A percentile compares a stretch with the other conserved stretches of the same genome.
Evolutionary conservation across 2,113 vertebrate genomes (phyloP).

Genomic region (Chamaea fasciata): DNA sequence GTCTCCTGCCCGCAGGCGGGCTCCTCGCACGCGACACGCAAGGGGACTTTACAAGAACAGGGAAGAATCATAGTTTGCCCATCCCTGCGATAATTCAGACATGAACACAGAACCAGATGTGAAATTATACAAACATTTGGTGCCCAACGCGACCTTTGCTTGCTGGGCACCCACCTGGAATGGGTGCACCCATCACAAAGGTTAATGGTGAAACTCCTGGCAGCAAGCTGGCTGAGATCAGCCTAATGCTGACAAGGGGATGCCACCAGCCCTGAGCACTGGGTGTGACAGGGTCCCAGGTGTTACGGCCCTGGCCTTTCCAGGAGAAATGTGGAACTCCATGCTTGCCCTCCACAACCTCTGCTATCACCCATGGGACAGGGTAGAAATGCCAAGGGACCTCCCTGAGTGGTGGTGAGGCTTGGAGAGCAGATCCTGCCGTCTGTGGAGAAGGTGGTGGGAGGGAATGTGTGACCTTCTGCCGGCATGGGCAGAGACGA

Average conservation of each 20-base stretch:
- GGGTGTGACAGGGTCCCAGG: rapidly evolving
- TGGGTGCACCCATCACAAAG: rapidly evolving
- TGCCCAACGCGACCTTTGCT: rapidly evolving
- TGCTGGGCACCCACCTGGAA: background rate
- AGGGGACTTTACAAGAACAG: background rate
- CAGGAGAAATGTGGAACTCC: background rate
- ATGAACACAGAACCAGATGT: rapidly evolving
- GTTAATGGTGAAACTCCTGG: background rate
- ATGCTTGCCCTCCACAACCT: background rate
- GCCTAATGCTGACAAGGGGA: rapidly evolving
- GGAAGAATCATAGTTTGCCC: background rate
- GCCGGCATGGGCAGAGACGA: background rate
- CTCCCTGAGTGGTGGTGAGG: background rate
- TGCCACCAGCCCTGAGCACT: background rate
- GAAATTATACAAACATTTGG: background rate
- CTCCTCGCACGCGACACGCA: background rate
- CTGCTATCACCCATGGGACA: background rate
- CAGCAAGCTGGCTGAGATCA: background rate
- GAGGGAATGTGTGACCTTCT: background rate
- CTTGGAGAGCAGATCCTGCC: background rate
- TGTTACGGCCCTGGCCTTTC: rapidly evolving
- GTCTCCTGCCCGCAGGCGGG: background rate
- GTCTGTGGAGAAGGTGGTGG: background rate
- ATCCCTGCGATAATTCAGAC: background rate
- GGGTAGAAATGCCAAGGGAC: background rate